Percentiles rank a stretch among this genome's conserved stretches.
Evolutionary conservation across 2,888 invertebrate species (phyloP).

Genomic region (Nomada lathburiana): DNA sequence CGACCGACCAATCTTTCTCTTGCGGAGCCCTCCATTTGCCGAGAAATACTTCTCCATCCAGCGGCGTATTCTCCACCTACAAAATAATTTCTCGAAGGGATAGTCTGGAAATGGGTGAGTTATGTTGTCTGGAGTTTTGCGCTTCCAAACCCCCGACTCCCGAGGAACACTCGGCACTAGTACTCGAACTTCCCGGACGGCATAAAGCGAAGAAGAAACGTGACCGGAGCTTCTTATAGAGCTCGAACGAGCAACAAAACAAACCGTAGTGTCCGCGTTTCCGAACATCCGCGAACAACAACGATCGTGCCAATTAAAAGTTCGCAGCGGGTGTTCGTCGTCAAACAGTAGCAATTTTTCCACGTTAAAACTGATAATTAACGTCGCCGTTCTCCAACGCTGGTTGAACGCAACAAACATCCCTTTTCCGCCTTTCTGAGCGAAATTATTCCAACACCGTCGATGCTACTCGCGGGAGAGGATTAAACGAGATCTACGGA

Average conservation of each 20-base stretch:
- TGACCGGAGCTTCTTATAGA: constrained; percentile 66
- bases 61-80: constrained; percentile 50
- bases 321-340: background rate
- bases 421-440: background rate
- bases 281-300: background rate
- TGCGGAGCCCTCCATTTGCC: constrained; percentile 36
- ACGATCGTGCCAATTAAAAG: constrained; percentile 36
- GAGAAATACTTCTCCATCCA: constrained; percentile 45
- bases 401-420: constrained; percentile 3
- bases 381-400: background rate
- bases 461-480: constrained; percentile 33
- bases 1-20: constrained; percentile 58
- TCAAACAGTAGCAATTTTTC: constrained; percentile 9
- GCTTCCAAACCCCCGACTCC: constrained; percentile 45
- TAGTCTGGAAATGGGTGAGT: constrained; percentile 75
- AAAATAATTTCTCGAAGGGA: constrained; percentile 78
- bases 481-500: constrained; percentile 37
- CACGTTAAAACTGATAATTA: background rate
- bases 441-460: constrained; percentile 27
- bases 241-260: constrained; percentile 47
- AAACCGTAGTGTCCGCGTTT: background rate
- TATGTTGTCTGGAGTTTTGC: constrained; percentile 74
- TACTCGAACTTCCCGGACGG: constrained; percentile 57
- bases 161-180: constrained; percentile 27
- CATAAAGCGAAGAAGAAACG: constrained; percentile 69